phyloP scores from a whole-genome alignment of 1,140 invertebrate genomes.

The Ips typographus region DNA sequence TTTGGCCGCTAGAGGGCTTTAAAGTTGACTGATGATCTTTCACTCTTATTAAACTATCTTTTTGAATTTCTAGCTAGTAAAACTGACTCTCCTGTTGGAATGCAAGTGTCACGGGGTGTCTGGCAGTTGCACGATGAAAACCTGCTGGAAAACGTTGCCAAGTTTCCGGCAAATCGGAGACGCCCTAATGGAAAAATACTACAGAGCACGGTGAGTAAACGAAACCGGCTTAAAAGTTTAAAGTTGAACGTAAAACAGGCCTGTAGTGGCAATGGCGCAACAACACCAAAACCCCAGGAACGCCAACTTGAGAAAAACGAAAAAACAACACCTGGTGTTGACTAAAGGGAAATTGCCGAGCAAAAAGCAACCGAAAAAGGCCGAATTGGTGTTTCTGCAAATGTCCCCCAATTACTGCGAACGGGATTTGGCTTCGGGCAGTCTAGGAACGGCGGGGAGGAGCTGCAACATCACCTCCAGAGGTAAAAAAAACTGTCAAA shows the following conservation, averaged over 20 bases:
- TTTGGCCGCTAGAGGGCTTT: background rate
- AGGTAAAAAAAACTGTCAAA: conserved; percentile 56
- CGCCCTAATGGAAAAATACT: conserved; percentile 80
- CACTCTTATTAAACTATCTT: too few species aligned
- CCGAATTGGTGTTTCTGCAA: conserved; percentile 87
- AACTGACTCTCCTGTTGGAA: conserved; percentile 76
- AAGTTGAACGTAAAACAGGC: conserved; percentile 50
- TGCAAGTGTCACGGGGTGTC: conserved; percentile 97
- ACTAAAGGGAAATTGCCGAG: conserved; percentile 48
- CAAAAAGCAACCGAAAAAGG: conserved; percentile 65
- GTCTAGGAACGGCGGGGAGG: conserved; percentile 82
- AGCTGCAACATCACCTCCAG: conserved; percentile 80
- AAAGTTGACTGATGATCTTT: background rate
- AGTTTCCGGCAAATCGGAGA: conserved; percentile 83
- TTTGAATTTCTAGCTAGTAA: conserved; percentile 71
- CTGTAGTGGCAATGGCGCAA: conserved; percentile 63
- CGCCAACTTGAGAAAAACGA: conserved; percentile 34
- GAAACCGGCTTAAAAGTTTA: background rate
- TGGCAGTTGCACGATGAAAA: conserved; percentile 91
- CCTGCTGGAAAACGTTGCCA: conserved; percentile 90
- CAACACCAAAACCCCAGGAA: conserved; percentile 52
- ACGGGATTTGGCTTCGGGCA: conserved; percentile 70
- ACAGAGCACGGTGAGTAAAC: conserved; percentile 59
- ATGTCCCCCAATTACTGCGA: conserved; percentile 92
- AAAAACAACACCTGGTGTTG: conserved; percentile 44